Base-by-base conservation (phyloP, 2,888 invertebrate genomes). In the Galerucella pusilla region DNA sequence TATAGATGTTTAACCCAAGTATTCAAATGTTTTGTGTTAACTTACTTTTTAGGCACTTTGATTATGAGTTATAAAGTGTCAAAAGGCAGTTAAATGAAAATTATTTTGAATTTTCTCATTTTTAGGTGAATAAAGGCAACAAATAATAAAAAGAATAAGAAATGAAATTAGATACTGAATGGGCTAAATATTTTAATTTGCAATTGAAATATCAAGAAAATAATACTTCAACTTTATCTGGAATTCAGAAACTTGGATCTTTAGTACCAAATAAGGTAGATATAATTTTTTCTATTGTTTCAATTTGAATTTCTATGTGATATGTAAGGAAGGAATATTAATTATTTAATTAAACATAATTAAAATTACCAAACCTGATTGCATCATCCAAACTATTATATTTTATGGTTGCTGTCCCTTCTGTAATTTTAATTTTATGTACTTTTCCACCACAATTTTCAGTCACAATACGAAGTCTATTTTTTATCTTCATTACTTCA, bases 401-500 rank as follows among this genome's bases (percentile, higher is more conserved):
- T 80, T 91, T 90, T 68, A 96, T 85, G 76, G 91, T 88, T 4
- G 95, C 95, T 73, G 89, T 90, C 64, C 91, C 90, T 11, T 91
- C 90, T 28, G 90, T 90, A 12, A 77, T 74, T 59, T 81, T 75
- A 20, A 95, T 88, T 72, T 89, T 89, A 2, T 93, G 84, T 20
- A 96, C 93, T 82, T 92, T 91, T 3, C 96, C 96, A 0, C 96
- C 96, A 84, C 94, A 95, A 86, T 96, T 96, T 82, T 93, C 92
- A 0, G 94, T 93, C 72, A 96, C 86, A 81, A 92, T 90, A 75
- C 92, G 91, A 72, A 96, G 89, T 57, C 94, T 88, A 75, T 90
- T 90, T 28, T 90, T 91, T 46, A 93, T 88, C 66, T 90, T 89
- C 64, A 89, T 90, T 0, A 88, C 85, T 6, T 92, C 90, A 80